These are phyloP conservation scores for Mormoops blainvillei DNA, from an alignment of 2,113 vertebrate genomes.

Conservation along the genomic window DNA sequence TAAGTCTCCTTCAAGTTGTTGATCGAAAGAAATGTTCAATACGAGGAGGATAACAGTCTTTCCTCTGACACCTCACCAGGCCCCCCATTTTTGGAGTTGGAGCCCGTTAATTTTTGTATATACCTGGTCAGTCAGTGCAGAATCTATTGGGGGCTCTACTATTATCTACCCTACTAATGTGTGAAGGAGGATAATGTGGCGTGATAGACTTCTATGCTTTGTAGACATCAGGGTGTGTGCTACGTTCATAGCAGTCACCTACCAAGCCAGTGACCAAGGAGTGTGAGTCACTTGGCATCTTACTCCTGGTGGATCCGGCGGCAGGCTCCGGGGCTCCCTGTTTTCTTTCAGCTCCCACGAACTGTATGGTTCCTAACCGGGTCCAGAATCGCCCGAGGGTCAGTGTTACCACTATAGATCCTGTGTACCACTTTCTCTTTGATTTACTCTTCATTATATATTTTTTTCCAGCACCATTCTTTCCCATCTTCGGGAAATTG, in stretches of 20 bases:
- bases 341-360: slow-evolving; percentile 22
- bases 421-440: neutral
- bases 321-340: neutral
- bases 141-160: neutral
- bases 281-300: neutral
- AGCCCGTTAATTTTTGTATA: neutral
- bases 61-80: neutral
- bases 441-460: too few species aligned
- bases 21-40: slow-evolving; percentile 3
- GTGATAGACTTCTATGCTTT: slow-evolving; percentile 8
- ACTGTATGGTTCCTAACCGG: neutral
- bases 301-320: neutral
- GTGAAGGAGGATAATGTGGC: neutral
- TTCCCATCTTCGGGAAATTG: neutral
- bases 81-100: neutral
- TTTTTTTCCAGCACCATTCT: neutral
- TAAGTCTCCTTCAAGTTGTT: neutral
- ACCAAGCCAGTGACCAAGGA: neutral
- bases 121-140: neutral
- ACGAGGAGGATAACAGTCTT: neutral
- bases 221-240: neutral
- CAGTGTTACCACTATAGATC: slow-evolving; percentile 22
- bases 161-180: neutral
- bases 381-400: neutral
- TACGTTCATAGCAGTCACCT: neutral